Conservation (phyloP, 2,797 vertebrate genomes). For the Pterois miles region DNA sequence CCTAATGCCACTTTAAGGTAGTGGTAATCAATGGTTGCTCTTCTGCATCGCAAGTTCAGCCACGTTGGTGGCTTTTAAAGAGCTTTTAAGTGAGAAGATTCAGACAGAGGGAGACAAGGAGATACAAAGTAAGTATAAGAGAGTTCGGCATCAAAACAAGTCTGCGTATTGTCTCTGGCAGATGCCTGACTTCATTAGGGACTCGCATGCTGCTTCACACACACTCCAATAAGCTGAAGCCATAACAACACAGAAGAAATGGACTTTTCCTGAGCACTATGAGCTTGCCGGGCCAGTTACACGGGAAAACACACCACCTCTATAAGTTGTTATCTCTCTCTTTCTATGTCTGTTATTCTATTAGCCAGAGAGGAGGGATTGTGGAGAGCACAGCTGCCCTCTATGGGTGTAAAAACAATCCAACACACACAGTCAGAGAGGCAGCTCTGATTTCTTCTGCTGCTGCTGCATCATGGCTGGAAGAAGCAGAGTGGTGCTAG, state of each 20-base stretch:
- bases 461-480: constrained; percentile 34
- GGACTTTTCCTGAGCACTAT: constrained; percentile 17
- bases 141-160: constrained; percentile 45
- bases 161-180: constrained; percentile 38
- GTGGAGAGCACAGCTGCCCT: constrained; percentile 81
- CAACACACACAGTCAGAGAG: constrained; percentile 32
- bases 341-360: not conserved
- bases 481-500: constrained; percentile 37
- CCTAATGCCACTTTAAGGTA: not conserved
- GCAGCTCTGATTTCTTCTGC: not conserved
- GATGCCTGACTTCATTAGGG: constrained; percentile 53
- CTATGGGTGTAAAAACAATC: constrained; percentile 72
- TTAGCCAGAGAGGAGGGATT: constrained; percentile 28
- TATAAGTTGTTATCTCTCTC: constrained; percentile 17
- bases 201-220: constrained; percentile 31
- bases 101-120: constrained; percentile 15
- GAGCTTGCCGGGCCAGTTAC: constrained; percentile 20
- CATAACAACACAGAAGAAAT: constrained; percentile 35
- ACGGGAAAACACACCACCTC: constrained; percentile 33
- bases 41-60: constrained; percentile 11
- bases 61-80: constrained; percentile 16
- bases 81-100: constrained; percentile 29
- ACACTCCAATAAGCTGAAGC: constrained; percentile 22
- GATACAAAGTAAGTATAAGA: constrained; percentile 23
- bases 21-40: constrained; percentile 34